These are phyloP conservation scores for Rhinogobius similis DNA, from an alignment of 2,113 vertebrate species.

Conservation along the genomic window DNA sequence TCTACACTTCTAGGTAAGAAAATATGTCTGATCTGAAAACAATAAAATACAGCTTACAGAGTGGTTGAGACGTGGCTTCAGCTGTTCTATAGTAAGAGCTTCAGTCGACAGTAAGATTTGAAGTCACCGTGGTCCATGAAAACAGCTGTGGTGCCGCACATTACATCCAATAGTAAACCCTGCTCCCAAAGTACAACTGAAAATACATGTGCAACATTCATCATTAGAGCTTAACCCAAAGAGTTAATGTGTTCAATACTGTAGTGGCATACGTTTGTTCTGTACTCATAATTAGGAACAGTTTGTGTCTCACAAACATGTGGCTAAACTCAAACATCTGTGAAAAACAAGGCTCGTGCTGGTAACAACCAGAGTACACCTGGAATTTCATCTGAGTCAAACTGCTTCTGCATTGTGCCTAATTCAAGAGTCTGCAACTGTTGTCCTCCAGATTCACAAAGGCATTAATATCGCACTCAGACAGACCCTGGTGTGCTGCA, in stretches of 20 bases:
- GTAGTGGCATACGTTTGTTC: conserved; percentile 19
- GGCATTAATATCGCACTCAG: conserved; percentile 29
- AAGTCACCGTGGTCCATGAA: conserved; percentile 20
- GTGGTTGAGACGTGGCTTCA: not conserved
- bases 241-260: conserved; percentile 3
- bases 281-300: conserved; percentile 19
- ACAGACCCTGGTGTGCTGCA: conserved; percentile 15
- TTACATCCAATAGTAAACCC: conserved; percentile 41
- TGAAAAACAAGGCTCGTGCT: conserved; percentile 19
- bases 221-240: conserved; percentile 24
- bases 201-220: conserved; percentile 58
- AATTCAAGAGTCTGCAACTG: conserved; percentile 18
- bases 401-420: conserved; percentile 9
- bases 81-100: not conserved
- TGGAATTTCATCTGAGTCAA: conserved; percentile 10
- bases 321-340: conserved; percentile 8
- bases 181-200: conserved; percentile 35
- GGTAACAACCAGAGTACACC: conserved; percentile 8
- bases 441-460: conserved; percentile 8
- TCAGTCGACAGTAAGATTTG: conserved; percentile 3
- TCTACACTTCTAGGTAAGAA: conserved; percentile 55
- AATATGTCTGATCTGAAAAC: conserved; percentile 55
- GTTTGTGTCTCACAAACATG: conserved; percentile 30
- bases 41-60: conserved; percentile 10
- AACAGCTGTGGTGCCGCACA: conserved; percentile 29